These are phyloP conservation scores for Deilephila elpenor DNA, from an alignment of 2,888 invertebrate genomes.

Conservation along the genomic window DNA sequence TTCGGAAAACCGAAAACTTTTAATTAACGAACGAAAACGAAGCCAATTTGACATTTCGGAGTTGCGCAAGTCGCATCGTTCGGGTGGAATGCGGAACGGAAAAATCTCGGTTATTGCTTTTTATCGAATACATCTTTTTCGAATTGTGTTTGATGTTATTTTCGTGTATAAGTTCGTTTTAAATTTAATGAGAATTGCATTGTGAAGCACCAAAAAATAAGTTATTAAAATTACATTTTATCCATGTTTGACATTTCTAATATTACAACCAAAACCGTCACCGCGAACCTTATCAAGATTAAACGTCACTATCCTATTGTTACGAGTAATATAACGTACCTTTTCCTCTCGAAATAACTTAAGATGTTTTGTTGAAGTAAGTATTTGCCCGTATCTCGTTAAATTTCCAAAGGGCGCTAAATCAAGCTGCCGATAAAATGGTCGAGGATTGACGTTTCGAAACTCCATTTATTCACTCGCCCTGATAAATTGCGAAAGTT, in stretches of 20 bases:
- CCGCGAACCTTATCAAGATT: not conserved
- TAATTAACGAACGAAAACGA: conserved; percentile 35
- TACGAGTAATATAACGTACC: not conserved
- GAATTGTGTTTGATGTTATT: not conserved
- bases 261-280: too few relatives aligned
- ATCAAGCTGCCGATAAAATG: conserved; percentile 13
- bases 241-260: too few relatives aligned
- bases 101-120: not conserved
- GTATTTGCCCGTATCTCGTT: not conserved
- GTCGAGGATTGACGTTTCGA: conserved; percentile 2
- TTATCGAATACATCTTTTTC: not conserved
- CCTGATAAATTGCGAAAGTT: not conserved
- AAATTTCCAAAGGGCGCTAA: conserved; percentile 3
- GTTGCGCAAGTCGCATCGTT: conserved; percentile 28
- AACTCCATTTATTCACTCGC: not conserved
- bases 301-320: not conserved
- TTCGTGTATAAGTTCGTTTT: not conserved
- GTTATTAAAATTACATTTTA: too few relatives aligned
- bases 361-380: not conserved
- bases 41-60: conserved; percentile 38
- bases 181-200: too few relatives aligned
- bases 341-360: not conserved
- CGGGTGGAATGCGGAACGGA: conserved; percentile 8
- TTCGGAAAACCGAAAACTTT: conserved; percentile 33
- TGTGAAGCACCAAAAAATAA: too few relatives aligned